These are phyloP conservation scores for Rhynchophorus ferrugineus DNA, from an alignment of 1,140 invertebrate genomes.

Conservation along the genomic window DNA sequence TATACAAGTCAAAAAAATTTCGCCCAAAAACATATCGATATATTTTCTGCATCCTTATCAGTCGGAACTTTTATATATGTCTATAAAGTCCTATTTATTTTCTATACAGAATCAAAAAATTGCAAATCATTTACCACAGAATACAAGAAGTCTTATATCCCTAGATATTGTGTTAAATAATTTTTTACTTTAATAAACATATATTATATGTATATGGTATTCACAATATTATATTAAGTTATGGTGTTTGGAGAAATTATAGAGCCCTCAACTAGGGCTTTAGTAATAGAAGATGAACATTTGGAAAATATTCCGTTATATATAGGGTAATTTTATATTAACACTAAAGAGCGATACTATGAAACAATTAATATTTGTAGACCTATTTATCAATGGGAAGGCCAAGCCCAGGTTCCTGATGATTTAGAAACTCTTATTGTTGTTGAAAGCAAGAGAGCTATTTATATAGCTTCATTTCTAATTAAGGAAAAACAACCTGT, in stretches of 20 bases:
- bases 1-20: too few relatives aligned
- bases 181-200: too few relatives aligned
- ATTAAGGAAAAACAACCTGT: constrained; percentile 12
- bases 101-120: too few relatives aligned
- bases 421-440: constrained; percentile 28
- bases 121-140: too few relatives aligned
- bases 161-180: too few relatives aligned
- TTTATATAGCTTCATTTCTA: constrained; percentile 19
- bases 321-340: constrained; percentile 18
- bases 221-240: constrained; percentile 8
- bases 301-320: constrained; percentile 28
- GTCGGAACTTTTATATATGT: too few relatives aligned
- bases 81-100: too few relatives aligned
- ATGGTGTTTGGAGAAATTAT: constrained; percentile 39
- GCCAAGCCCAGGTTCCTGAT: constrained; percentile 13
- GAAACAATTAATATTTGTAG: constrained; percentile 18
- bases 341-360: neutral
- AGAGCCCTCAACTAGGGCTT: constrained; percentile 34
- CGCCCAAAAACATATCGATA: too few relatives aligned
- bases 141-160: too few relatives aligned
- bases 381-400: constrained; percentile 26
- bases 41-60: too few relatives aligned
- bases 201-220: too few relatives aligned
- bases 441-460: constrained; percentile 26
- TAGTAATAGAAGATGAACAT: constrained; percentile 30